Conservation (phyloP, 2,797 vertebrate genomes). For the Pseudotriccus pelzelni region DNA sequence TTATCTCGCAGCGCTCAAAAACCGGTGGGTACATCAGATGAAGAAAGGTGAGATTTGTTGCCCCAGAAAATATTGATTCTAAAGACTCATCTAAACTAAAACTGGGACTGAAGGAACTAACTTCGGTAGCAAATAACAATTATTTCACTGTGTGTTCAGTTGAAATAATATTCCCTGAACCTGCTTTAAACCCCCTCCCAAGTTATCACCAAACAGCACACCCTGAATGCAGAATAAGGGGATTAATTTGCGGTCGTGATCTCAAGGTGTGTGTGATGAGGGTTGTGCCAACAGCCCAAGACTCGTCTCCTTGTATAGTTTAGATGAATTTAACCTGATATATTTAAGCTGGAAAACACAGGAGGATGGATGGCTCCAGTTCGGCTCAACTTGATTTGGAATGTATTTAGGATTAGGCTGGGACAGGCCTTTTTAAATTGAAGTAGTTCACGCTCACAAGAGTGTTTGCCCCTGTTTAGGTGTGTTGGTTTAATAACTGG, state of each 20-base stretch:
- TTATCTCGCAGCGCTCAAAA: neutral
- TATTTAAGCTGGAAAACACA: neutral
- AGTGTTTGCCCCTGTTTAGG: fast-evolving
- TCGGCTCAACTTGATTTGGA: neutral
- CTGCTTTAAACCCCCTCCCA: neutral
- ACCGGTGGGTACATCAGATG: fast-evolving
- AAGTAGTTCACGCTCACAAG: fast-evolving
- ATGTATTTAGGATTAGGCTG: neutral
- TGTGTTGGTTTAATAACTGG: neutral
- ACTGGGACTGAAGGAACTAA: neutral
- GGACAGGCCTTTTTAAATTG: neutral
- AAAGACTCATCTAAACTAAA: neutral
- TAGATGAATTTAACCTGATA: neutral
- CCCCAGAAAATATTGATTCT: neutral
- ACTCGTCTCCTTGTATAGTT: neutral
- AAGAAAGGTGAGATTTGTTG: neutral
- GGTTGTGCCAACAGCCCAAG: neutral
- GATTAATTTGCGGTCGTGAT: neutral
- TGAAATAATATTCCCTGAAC: neutral
- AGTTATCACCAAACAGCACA: neutral
- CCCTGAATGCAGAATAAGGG: neutral
- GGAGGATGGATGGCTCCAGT: neutral
- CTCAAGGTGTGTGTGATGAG: neutral
- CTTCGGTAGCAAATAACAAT: neutral
- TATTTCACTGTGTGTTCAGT: neutral